Base-by-base conservation (phyloP, 2,113 vertebrate genomes). In the Chaetops frenatus region DNA sequence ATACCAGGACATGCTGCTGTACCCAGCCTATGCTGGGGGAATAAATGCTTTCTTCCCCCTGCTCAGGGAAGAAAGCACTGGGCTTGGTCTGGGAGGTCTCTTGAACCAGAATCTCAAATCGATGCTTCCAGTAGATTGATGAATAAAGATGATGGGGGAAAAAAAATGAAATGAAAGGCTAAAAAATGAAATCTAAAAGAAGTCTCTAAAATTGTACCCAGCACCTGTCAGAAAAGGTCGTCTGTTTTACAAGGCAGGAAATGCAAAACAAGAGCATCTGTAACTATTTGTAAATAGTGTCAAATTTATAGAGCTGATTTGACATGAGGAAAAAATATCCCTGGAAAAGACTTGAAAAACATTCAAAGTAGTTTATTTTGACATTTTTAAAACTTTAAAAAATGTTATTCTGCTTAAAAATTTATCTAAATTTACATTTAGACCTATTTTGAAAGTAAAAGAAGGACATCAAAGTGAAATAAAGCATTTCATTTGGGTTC, bases 251-350 rank as follows among this genome's bases (percentile, higher is more conserved):
- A 73, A 73, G 72, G 13, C 54, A 90, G 88, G 67, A 86, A 88
- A 93, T 88, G 82, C 90, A 93, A 77, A 92, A 77, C 1, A 14
- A 94, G 79, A 87, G 36, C 1, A 1, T 88, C 82, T 93, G 81
- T 77, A 94, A 77, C 88, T 94, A 82, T 86, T 92, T 83, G 95
- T 92, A 92, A 97, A 92, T 74, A 95, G 56, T 54, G 60, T 88
- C 82, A 92, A 47, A 78, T 77, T 92, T 73, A 78, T 51, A 25
- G 44, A 92, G 11, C 44, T 86, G 35, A 73, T 83, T 81, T 85
- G 89, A 92, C 24, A 1, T 31, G 54, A 92, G 58, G 47, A 61
- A 92, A 94, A 97, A 88, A 83, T 80, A 92, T 57, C 67, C 42
- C 42, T 62, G 44, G 35, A 88, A 88, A 85, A 83, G 67, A 54